Conservation (phyloP, 2,888 invertebrate genomes). For the Mesorhabditis sp. region DNA sequence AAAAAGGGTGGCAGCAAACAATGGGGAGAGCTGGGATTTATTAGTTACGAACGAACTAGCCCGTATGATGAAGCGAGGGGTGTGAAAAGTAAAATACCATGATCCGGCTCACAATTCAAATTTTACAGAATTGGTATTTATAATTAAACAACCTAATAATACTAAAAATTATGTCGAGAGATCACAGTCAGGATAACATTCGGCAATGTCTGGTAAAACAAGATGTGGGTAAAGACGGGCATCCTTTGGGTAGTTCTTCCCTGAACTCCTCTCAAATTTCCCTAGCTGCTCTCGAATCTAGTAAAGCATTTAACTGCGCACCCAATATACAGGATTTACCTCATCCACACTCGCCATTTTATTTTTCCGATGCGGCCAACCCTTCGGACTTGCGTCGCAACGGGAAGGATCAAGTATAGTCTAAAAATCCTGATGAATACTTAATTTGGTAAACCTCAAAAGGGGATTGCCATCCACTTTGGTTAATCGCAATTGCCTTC, state of each 20-base stretch:
- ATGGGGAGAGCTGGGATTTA: too few species aligned
- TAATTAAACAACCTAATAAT: too few species aligned
- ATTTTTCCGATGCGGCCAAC: conserved; percentile 22
- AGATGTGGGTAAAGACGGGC: conserved; percentile 36
- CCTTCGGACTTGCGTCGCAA: conserved; percentile 16
- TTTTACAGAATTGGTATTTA: too few species aligned
- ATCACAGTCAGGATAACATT: conserved; percentile 45
- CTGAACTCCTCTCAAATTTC: conserved; percentile 30
- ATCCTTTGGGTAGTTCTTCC: conserved; percentile 29
- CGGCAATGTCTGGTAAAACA: conserved; percentile 33
- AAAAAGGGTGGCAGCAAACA: too few species aligned
- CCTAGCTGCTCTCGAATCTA: conserved; percentile 13
- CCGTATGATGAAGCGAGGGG: too few species aligned
- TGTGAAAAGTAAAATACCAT: too few species aligned
- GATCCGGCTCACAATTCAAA: too few species aligned
- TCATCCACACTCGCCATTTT: not conserved
- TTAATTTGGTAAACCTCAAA: conserved; percentile 21
- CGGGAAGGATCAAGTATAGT: conserved; percentile 10
- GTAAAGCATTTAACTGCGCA: not conserved
- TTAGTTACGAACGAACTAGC: too few species aligned
- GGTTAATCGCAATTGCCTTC: conserved; percentile 34
- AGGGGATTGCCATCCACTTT: conserved; percentile 38
- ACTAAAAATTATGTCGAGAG: conserved; percentile 16
- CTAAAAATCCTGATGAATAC: conserved; percentile 5
- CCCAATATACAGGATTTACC: not conserved